Base-by-base conservation (phyloP, 2,888 invertebrate genomes). In the Mamestra brassicae region DNA sequence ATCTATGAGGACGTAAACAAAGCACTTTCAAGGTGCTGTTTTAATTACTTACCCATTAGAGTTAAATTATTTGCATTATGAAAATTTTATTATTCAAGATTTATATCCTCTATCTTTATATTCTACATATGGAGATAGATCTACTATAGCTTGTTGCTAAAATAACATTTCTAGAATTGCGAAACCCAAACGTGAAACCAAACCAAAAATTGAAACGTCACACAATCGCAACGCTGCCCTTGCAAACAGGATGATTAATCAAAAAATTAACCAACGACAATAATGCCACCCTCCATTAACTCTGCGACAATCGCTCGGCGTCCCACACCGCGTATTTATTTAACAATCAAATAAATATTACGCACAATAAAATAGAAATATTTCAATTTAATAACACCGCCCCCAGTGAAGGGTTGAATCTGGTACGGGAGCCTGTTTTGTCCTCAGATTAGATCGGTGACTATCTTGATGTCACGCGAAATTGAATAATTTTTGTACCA, bases 301-400 rank as follows among this genome's bases (percentile, higher is more conserved):
- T 92, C 90, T 90, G 88, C 85, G 89, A 95, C 95, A 96, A 96
- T 94, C 93, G 90, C 91, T 91, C 92, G 92, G 93, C 94, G 93
- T 94, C 96, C 96, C 96, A 96, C 96, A 95, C 94, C 90, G 91
- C 92, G 91, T 95, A 94, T 96, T 96, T 96, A 96, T 96, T 96
- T 94, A 94, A 96, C 96, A 96, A 96, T 96, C 96, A 96, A 96
- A 96, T 96, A 96, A 96, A 96, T 96, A 96, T 96, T 95, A 96
- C 94, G 93, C 90, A 95, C 93, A 94, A 95, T 96, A 95, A 96
- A 96, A 96, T 94, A 93, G 91, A 94, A 96, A 96, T 96, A 96
- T 96, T 96, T 96, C 96, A 96, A 95, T 96, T 96, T 95, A 94
- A 94, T 94, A 94, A 92, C 92, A 84, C 94, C 95, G 92, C 94